Conservation (phyloP, 1,140 invertebrate genomes). For the Gerris buenoi region DNA sequence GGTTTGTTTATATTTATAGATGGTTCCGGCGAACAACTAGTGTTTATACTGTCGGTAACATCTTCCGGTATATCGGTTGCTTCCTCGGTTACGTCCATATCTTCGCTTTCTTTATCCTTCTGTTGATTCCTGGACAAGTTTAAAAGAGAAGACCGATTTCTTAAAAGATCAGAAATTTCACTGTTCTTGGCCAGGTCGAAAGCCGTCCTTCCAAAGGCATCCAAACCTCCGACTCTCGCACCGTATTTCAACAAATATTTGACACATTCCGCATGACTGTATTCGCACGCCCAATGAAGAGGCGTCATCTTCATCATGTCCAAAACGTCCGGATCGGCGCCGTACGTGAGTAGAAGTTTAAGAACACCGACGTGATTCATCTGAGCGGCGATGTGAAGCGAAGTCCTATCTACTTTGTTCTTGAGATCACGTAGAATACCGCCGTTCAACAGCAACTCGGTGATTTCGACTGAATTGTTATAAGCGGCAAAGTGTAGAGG, state of each 20-base stretch:
- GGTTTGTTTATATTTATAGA: too few relatives aligned
- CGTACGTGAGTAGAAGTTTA: constrained; percentile 55
- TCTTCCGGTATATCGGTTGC: neutral
- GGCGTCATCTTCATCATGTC: constrained; percentile 89
- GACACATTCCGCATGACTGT: constrained; percentile 54
- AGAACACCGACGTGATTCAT: constrained; percentile 69
- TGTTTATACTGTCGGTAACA: neutral
- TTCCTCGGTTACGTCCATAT: neutral
- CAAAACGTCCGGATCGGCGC: constrained; percentile 57
- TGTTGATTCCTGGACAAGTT: neutral
- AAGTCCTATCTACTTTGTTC: constrained; percentile 84
- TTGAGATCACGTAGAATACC: constrained; percentile 70
- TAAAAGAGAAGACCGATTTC: neutral
- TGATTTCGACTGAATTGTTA: constrained; percentile 65
- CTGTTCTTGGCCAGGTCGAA: constrained; percentile 53
- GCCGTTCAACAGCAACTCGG: constrained; percentile 62
- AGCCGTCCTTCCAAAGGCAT: constrained; percentile 75
- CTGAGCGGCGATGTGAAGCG: constrained; percentile 72
- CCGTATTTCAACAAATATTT: constrained; percentile 53
- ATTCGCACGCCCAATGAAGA: constrained; percentile 85
- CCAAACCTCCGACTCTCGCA: constrained; percentile 46
- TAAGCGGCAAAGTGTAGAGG: constrained; percentile 74
- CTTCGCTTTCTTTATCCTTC: neutral
- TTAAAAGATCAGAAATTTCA: constrained; percentile 33
- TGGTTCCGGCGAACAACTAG: neutral